A percentile compares a stretch with the other conserved stretches of the same genome.
These are phyloP conservation scores for Pholis gunnellus DNA, from an alignment of 2,113 vertebrate species.

Conservation along the genomic window DNA sequence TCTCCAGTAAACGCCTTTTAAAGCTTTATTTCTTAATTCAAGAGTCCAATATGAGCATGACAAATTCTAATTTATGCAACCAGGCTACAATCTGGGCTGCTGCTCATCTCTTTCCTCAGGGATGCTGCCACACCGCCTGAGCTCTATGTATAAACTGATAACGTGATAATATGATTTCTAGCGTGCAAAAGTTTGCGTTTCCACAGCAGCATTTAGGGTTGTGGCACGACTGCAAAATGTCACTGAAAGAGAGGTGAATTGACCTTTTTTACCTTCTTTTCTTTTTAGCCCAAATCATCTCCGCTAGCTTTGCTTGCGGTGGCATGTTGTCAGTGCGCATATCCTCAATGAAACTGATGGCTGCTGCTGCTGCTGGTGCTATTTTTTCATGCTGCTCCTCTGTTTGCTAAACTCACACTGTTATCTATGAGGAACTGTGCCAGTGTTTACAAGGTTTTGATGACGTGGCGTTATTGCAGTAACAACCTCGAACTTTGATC, in stretches of 20 bases:
- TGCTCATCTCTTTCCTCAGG: conserved; percentile 5
- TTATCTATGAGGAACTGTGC: not conserved
- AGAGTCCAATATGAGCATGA: not conserved
- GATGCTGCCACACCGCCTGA: not conserved
- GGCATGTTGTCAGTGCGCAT: conserved; percentile 34
- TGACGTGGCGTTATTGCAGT: not conserved
- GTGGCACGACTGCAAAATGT: not conserved
- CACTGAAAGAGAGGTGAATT: not conserved
- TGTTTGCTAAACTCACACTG: not conserved
- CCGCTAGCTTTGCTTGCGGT: not conserved
- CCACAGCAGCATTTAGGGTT: not conserved
- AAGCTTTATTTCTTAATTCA: not conserved
- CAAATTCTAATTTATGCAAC: conserved; percentile 25
- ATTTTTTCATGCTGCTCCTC: not conserved
- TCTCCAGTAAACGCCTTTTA: not conserved
- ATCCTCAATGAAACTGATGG: conserved; percentile 8
- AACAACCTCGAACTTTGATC: conserved; percentile 4
- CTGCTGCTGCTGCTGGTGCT: not conserved
- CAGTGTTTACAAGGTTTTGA: not conserved
- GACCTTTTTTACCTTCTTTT: conserved; percentile 15
- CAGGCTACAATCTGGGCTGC: not conserved
- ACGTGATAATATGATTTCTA: not conserved
- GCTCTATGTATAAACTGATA: not conserved
- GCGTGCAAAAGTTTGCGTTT: not conserved
- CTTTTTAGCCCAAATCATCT: conserved; percentile 11